Evolutionary conservation across 2,888 invertebrate genomes (phyloP).

Genomic region (Troides aeacus): DNA sequence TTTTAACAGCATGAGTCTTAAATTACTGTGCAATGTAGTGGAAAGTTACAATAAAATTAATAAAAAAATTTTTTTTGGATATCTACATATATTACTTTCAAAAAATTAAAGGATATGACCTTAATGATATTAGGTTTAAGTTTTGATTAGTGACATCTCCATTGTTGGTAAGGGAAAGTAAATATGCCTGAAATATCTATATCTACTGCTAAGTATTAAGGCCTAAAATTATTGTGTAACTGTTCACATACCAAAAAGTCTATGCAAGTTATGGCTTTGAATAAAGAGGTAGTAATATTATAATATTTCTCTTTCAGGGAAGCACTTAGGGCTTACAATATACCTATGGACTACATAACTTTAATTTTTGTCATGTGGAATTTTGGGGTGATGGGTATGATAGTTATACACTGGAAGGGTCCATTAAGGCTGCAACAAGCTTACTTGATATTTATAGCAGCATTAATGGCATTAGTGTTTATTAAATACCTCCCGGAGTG

Average conservation of each 20-base stretch:
- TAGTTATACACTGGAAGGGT: conserved; percentile 99
- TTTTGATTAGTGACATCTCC: too few relatives aligned
- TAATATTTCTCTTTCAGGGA: conserved; percentile 81
- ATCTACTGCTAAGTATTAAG: too few relatives aligned
- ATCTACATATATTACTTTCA: too few relatives aligned
- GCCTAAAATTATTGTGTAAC: too few relatives aligned
- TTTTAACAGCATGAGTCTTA: background rate
- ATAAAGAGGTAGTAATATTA: background rate
- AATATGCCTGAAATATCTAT: too few relatives aligned
- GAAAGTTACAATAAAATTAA: background rate
- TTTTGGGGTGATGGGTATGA: conserved; percentile 98
- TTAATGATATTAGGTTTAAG: too few relatives aligned
- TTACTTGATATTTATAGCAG: conserved; percentile 97
- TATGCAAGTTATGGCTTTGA: too few relatives aligned
- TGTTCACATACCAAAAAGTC: too few relatives aligned
- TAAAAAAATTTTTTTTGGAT: too few relatives aligned
- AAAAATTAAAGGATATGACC: too few relatives aligned
- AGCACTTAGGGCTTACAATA: conserved; percentile 94
- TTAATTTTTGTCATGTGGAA: conserved; percentile 96
- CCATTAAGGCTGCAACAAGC: conserved; percentile 96
- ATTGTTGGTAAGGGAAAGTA: too few relatives aligned
- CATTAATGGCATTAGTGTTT: conserved; percentile 98
- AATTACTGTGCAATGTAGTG: background rate
- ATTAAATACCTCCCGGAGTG: conserved; percentile 99
- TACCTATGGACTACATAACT: conserved; percentile 97